These are phyloP conservation scores for Coptodon bakossiorum DNA, from an alignment of 2,113 vertebrate species.

Conservation along the genomic window DNA sequence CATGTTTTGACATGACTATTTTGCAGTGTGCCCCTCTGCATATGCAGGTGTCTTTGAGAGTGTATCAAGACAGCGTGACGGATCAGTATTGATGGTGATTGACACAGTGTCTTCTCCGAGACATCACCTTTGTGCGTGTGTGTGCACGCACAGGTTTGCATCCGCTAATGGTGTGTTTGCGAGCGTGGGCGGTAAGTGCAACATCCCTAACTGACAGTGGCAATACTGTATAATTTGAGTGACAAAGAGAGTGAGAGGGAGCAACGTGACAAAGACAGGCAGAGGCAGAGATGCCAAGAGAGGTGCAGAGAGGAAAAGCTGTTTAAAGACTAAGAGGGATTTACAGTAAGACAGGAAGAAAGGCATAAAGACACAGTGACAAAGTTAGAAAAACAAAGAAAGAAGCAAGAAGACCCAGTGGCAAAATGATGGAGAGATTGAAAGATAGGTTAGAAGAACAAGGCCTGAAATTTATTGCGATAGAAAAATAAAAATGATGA, in stretches of 20 bases:
- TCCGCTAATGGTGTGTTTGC: slow-evolving; percentile 18
- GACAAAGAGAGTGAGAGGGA: background rate
- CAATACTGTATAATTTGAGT: slow-evolving; percentile 25
- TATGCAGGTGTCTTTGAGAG: background rate
- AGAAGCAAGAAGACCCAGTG: background rate
- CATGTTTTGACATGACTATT: background rate
- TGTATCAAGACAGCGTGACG: background rate
- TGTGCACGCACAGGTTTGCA: background rate
- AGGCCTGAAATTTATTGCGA: slow-evolving; percentile 18
- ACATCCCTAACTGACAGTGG: slow-evolving; percentile 14
- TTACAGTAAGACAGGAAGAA: background rate
- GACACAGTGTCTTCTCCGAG: background rate
- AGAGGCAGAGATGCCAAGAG: background rate
- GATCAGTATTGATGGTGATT: background rate
- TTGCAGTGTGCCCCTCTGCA: background rate
- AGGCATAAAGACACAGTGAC: background rate
- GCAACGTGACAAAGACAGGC: background rate
- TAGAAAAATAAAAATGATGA: slow-evolving; percentile 46
- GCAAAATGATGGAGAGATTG: slow-evolving; percentile 25
- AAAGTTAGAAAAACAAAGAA: slow-evolving; percentile 1
- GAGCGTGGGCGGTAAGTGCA: background rate
- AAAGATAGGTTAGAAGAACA: slow-evolving; percentile 20
- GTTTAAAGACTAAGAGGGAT: background rate
- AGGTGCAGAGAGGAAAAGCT: background rate
- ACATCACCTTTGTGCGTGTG: background rate